These are phyloP conservation scores for Megaustenia siamemsis DNA, from an alignment of 2,888 invertebrate species.

Conservation along the genomic window DNA sequence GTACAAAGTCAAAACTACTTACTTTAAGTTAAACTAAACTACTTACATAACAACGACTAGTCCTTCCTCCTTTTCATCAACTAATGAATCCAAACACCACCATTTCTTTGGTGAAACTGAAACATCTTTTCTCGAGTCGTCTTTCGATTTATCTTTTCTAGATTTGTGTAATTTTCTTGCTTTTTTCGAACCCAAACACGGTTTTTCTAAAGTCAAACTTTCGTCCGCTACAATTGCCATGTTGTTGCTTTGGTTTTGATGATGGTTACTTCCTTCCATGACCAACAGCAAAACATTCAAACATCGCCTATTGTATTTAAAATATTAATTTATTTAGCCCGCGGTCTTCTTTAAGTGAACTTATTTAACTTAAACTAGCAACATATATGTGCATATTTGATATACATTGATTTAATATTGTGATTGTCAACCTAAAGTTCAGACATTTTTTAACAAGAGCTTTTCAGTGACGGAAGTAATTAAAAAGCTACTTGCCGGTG, in stretches of 20 bases:
- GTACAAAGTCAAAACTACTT: no score
- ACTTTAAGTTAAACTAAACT: no score
- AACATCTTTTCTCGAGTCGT: background rate
- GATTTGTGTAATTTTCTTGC: conserved; percentile 5
- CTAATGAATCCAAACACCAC: background rate
- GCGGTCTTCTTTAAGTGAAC: background rate
- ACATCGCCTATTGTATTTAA: background rate
- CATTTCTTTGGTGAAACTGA: conserved; percentile 3
- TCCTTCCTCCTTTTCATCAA: background rate
- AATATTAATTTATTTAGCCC: background rate
- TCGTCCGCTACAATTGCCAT: background rate
- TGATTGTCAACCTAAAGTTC: background rate
- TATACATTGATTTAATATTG: no score
- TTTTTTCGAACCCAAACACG: background rate
- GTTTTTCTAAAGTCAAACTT: background rate
- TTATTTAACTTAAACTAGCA: background rate
- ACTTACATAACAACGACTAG: background rate
- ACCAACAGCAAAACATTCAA: background rate
- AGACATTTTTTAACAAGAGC: background rate
- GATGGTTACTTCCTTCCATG: conserved; percentile 15
- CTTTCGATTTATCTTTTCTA: background rate
- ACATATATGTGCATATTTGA: no score
- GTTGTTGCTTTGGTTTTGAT: no score
- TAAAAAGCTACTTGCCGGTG: no score
- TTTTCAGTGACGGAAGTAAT: background rate